These are phyloP conservation scores for Cacatua alba DNA, from an alignment of 2,113 vertebrate species.

Conservation along the genomic window DNA sequence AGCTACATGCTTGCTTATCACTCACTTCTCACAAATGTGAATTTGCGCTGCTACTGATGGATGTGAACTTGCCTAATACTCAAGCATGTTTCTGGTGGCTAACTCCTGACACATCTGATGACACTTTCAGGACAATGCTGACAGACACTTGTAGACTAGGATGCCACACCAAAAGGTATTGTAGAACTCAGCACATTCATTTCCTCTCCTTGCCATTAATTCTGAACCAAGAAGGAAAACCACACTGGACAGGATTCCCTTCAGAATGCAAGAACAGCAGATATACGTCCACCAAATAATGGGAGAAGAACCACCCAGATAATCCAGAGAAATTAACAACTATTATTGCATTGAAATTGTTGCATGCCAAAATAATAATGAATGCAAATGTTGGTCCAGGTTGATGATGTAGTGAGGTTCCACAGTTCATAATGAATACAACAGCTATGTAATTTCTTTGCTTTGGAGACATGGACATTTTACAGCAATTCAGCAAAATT, in stretches of 20 bases:
- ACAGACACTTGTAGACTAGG: neutral
- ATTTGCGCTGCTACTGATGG: neutral
- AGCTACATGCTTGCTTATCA: neutral
- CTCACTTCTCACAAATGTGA: neutral
- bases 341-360: neutral
- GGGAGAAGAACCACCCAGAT: neutral
- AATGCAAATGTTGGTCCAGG: neutral
- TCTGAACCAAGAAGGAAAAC: neutral
- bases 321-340: neutral
- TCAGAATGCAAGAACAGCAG: neutral
- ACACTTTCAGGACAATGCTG: neutral
- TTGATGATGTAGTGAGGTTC: neutral
- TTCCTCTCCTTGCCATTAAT: neutral
- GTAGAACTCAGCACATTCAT: neutral
- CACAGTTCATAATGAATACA: neutral
- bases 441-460: neutral
- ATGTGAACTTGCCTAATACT: neutral
- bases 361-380: neutral
- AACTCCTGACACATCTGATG: neutral
- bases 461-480: neutral
- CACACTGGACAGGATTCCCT: neutral
- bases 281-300: neutral
- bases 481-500: neutral
- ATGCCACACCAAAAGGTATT: neutral
- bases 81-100: neutral